Base-by-base conservation (phyloP, 2,888 invertebrate species). In the Tinea trinotella region DNA sequence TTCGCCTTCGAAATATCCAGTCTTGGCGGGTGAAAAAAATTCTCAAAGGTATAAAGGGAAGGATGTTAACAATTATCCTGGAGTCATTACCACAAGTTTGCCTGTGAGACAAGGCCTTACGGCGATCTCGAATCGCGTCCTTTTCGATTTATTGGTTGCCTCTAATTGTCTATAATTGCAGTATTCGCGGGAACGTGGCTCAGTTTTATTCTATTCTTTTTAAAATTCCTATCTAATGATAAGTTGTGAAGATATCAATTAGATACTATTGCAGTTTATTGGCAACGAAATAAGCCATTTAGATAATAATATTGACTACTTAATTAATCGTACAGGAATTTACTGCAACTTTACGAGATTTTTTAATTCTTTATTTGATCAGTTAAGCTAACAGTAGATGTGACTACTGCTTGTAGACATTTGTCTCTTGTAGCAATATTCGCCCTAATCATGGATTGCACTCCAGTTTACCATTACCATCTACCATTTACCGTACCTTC, bases 11-110 rank as follows among this genome's bases (percentile, higher is more conserved):
- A 40, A 40, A 40, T 40, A 6, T 18, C 48, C 48, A 48, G 48
- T 48, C 18, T 17, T 40, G 13, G 17, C 19, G 46, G 17, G 36
- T 19, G 36, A 13, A 48, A 50, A 50, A 50, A 50, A 12, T 24
- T 10, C 24, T 15, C 24, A 2, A 24, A 24, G 50, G 18, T 22
- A 50, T 50, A 50, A 50, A 50, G 69, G 66, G 68, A 70, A 78
- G 80, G 78, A 80, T 79, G 78, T 72, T 58, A 62, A 59, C 74
- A 74, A 79, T 80, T 81, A 80, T 71, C n/a, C 69, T 60, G 60
- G 63, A 64, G 66, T 70, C 71, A 73, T 78, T 76, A 74, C 63
- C 58, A 55, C 57, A 19, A 24, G 12, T 49, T 54, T 55, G 57
- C 58, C 55, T 55, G 59, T 58, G 50, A 50, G 50, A 24, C 24